Evolutionary conservation across 2,888 invertebrate genomes (phyloP), one percentile per base, ranked within the genome.

Genomic region (Linnaemya vulpina): DNA sequence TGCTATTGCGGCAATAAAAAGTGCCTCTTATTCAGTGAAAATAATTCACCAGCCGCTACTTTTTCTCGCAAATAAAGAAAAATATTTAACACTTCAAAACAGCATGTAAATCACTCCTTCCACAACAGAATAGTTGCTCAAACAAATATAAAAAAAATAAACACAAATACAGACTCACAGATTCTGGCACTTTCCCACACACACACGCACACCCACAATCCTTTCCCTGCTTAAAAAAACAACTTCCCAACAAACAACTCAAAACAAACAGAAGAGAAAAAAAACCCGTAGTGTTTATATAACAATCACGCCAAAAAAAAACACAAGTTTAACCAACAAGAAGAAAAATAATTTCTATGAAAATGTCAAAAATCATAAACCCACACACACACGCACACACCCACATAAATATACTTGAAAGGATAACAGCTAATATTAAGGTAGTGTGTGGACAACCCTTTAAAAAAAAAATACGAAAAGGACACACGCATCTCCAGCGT

Each of bases 271-370:
- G 25, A 40, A 15, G 46, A 51, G 25, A 30, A 53, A 51, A 55
- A 49, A 68, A 43, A 65, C 75, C 49, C 76, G 71, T 67, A 58
- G 70, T 86, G 58, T 82, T 79, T 85, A 77, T 77, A 82, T 75
- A 82, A 83, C 73, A 76, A 71, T 46, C 73, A 79, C 77, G 78
- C 78, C 60, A 70, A 87, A 84, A 86, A 85, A 13, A 77, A 40
- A 77, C 55, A 85, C 35, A 62, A 70, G 17, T 60, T 68, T 53
- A 17, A 60, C 1, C 11, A 30, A 51, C 58, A 53, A 55, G 38
- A 25, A 20, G 38, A 73, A 17, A 73, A 60, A 4, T 38, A 74
- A 82, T 67, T 82, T 49, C 60, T 35, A n/a, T 38, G 68, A 76
- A 81, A 78, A 20, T 65, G 38, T 60, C 25, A 75, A 84, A 81